Base-by-base conservation (phyloP, 2,797 vertebrate species). In the Eurystomus glaucurus region DNA sequence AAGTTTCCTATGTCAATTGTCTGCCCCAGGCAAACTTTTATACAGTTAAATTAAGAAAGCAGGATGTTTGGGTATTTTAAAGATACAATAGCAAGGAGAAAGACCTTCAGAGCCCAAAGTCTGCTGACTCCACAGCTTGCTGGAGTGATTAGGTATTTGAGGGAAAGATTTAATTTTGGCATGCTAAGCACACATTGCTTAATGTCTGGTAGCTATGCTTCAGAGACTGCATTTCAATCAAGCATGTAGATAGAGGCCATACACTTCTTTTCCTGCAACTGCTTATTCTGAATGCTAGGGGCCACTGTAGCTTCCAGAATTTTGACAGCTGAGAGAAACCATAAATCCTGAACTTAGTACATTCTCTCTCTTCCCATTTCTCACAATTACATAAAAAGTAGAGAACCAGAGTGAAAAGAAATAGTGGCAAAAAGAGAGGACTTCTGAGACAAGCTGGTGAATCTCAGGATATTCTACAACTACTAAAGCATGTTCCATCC, bases 231-330 rank as follows among this genome's bases (percentile, higher is more conserved):
- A 45, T 68, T 83, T 80, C 89, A 82, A 57, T 6, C 4, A 4
- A 72, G 33, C 5, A 1, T 9, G 85, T 3, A 64, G 46, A 85
- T 4, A 85, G 46, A 83, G 48, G 20, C 55, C 1, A 5, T 16
- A 35, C 14, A 3, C 8, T 23, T 65, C 61, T 64, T 41, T 84
- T 54, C 62, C 78, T 96, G 96, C 82, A 91, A 94, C 68, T 93
- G 69, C 97, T 80, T 57, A 23, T 28, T 93, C 31, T 3, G 28
- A 96, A 94, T 93, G 86, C 94, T 89, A 96, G 94, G 82, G 95
- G 89, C 91, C 95, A 95, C 96, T 96, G 75, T 15, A 95, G 93
- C 78, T 96, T 90, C 95, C 94, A 91, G 45, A 84, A 93, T 91
- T 52, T n/a, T 35, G 3, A 85, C 20, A 72, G 51, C 76, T 4